Evolutionary conservation across 2,113 vertebrate genomes (phyloP), one percentile per base, ranked within the genome.

Genomic region (Clinocottus analis): DNA sequence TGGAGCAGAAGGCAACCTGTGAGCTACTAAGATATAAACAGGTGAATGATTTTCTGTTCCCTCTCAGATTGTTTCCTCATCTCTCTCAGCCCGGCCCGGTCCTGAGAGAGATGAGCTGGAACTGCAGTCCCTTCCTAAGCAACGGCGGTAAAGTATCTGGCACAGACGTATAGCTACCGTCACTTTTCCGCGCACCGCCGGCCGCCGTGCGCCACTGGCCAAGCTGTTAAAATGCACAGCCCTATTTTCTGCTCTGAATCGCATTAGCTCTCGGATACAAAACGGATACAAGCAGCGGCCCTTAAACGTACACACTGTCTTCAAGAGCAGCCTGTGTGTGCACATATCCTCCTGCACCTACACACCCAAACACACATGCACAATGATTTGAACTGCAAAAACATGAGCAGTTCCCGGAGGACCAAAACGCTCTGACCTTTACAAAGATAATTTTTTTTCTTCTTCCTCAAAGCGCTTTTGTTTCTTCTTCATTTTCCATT

Each of bases 151-250:
- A 79, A 86, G 79, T 88, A 84, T 92, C 80, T 88, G 87, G 83
- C 85, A 61, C 80, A 84, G 80, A 85, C 84, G 82, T 73, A 84
- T 80, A 85, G 85, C 73, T 60, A 63, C 80, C 56, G 75, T 67
- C 23, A 41, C 78, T 83, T 63, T 74, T 84, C 45, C 25, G 66
- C 72, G 78, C 80, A 74, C 81, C 69, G 77, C 81, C 77, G 78
- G 84, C 62, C 3, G 43, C 69, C 27, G 64, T 77, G 79, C 58
- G 23, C 76, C 85, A 75, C 85, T 77, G 87, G 86, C 84, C 84
- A 85, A 84, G 85, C 85, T 86, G 87, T 86, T 91, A 68, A 88
- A 88, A 88, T 90, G 83, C 89, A 84, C 85, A 78, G 86, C 69
- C 76, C 74, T 58, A 79, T 83, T 82, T 84, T 87, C 71, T 67